phyloP scores from a whole-genome alignment of 2,113 vertebrate genomes.

The Chaenogobius annularis region DNA sequence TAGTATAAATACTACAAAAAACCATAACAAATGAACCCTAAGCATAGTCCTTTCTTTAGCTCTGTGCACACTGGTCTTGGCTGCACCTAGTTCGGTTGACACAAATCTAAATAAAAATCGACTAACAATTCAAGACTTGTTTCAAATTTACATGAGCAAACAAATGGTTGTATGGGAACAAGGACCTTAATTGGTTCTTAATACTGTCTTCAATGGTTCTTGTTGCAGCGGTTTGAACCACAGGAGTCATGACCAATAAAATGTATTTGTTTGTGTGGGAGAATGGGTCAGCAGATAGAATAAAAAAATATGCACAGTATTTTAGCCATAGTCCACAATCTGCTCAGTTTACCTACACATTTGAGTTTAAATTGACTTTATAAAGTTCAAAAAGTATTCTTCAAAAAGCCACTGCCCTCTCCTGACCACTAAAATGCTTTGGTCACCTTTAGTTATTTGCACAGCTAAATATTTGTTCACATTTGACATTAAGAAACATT shows the following conservation, averaged over 20 bases:
- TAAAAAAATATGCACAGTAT: not conserved
- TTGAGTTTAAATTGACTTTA: not conserved
- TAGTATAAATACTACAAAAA: too few species aligned
- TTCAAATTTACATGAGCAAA: too few species aligned
- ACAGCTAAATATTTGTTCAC: not conserved
- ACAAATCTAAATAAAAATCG: too few species aligned
- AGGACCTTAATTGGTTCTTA: too few species aligned
- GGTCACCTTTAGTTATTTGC: slow-evolving; percentile 11
- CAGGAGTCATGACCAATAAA: too few species aligned
- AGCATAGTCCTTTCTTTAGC: too few species aligned
- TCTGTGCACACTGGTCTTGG: too few species aligned
- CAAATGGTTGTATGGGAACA: too few species aligned
- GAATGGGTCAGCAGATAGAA: too few species aligned
- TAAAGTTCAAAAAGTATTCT: not conserved
- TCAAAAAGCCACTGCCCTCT: not conserved
- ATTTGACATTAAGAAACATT: slow-evolving; percentile 13
- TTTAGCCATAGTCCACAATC: not conserved
- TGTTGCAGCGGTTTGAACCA: not conserved
- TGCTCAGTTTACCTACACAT: not conserved
- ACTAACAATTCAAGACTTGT: too few species aligned
- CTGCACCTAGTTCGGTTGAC: too few species aligned
- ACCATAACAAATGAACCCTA: too few species aligned
- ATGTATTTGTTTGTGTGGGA: not conserved
- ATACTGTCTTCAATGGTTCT: not conserved
- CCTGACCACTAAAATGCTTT: not conserved